These are phyloP conservation scores for Clistopyga incitator DNA, from an alignment of 2,888 invertebrate species.

Conservation along the genomic window DNA sequence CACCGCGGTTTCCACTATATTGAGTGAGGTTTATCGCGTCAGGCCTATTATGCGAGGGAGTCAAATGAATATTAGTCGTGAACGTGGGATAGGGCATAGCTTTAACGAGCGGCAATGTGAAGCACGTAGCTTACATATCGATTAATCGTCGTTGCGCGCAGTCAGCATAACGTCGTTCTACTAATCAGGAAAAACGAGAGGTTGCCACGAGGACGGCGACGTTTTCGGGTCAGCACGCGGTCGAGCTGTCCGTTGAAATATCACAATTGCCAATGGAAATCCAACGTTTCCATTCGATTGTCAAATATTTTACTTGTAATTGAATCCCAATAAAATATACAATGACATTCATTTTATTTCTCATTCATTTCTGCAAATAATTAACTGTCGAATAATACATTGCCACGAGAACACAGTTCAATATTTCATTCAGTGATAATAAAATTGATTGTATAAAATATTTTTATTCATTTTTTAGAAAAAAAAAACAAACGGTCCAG, in stretches of 20 bases:
- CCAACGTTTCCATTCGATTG: not conserved
- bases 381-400: not conserved
- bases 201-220: not conserved
- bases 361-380: not conserved
- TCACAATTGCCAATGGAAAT: constrained; percentile 8
- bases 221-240: constrained; percentile 17
- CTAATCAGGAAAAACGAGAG: constrained; percentile 54
- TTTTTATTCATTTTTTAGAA: constrained; percentile 3
- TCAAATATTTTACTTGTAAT: not conserved
- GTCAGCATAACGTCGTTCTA: constrained; percentile 46
- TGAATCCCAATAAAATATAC: not conserved
- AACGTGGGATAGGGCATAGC: constrained; percentile 22
- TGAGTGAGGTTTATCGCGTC: constrained; percentile 41
- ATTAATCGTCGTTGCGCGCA: constrained; percentile 58
- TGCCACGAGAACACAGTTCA: not conserved
- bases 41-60: not conserved
- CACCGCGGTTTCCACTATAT: constrained; percentile 36
- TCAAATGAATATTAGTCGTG: constrained; percentile 57
- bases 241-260: not conserved
- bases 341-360: not conserved
- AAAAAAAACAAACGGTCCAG: constrained; percentile 5
- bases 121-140: constrained; percentile 49
- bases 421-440: too few relatives aligned
- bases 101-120: constrained; percentile 42
- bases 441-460: too few relatives aligned